A percentile compares a stretch with the other conserved stretches of the same genome.
These are phyloP conservation scores for Tanypteryx hageni DNA, from an alignment of 2,888 invertebrate genomes.

Conservation along the genomic window DNA sequence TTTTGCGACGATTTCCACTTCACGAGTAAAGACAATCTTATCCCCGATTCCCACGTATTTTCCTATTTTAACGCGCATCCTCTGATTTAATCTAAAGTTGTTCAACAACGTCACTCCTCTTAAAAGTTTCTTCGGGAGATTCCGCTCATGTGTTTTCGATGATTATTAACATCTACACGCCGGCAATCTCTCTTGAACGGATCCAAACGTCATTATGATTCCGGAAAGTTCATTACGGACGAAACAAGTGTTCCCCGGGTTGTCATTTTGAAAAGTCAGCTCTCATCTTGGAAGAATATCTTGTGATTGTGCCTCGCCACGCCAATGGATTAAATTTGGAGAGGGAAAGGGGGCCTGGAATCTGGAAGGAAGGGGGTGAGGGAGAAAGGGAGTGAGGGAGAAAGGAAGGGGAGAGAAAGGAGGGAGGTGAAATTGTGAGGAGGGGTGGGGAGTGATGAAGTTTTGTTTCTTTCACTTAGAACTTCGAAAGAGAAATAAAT, in stretches of 20 bases:
- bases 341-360: not conserved
- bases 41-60: too few relatives aligned
- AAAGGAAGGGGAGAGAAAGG: too few relatives aligned
- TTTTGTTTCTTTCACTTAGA: not conserved
- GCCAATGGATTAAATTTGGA: not conserved
- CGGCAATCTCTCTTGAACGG: not conserved
- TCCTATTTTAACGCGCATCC: too few relatives aligned
- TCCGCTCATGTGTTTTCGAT: not conserved
- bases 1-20: too few relatives aligned
- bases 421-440: not conserved
- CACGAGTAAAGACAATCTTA: too few relatives aligned
- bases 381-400: too few relatives aligned
- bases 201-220: not conserved
- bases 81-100: too few relatives aligned
- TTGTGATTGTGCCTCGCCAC: not conserved
- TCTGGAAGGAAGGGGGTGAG: not conserved
- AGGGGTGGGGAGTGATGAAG: not conserved
- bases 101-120: too few relatives aligned
- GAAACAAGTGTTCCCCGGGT: not conserved
- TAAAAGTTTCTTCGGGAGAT: too few relatives aligned
- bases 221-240: not conserved
- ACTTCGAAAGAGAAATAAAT: not conserved
- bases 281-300: not conserved
- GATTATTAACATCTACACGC: not conserved
- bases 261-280: not conserved